A percentile compares a stretch with the other conserved stretches of the same genome.
These are phyloP conservation scores for Apamea monoglypha DNA, from an alignment of 2,888 invertebrate genomes.

Conservation along the genomic window DNA sequence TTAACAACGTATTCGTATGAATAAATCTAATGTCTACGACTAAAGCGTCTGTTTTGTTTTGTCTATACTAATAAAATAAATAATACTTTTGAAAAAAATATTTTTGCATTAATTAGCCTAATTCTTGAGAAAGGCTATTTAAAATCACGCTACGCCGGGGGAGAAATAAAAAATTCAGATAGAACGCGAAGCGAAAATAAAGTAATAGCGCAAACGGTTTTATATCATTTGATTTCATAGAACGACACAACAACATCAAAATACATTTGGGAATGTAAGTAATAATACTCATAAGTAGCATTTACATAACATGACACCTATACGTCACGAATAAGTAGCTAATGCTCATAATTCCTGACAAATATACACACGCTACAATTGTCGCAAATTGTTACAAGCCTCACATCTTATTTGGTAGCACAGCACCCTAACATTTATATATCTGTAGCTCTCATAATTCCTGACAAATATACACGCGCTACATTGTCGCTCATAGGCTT, in stretches of 20 bases:
- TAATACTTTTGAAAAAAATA: too few relatives aligned
- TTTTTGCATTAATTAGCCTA: neutral
- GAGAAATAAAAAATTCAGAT: neutral
- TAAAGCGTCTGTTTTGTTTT: neutral
- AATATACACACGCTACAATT: neutral
- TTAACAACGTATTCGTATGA: neutral
- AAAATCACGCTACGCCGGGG: neutral
- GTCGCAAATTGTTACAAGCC: neutral
- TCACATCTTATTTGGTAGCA: constrained; percentile 1
- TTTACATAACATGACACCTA: neutral
- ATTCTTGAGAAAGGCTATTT: neutral
- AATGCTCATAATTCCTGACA: neutral
- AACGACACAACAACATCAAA: neutral
- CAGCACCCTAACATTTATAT: neutral
- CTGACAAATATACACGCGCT: neutral
- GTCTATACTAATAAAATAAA: neutral
- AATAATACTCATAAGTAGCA: neutral
- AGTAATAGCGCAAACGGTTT: neutral
- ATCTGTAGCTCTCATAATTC: neutral
- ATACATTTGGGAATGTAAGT: neutral
- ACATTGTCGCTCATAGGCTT: neutral
- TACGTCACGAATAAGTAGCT: neutral
- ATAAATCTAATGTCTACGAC: too few relatives aligned
- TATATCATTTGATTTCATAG: neutral
- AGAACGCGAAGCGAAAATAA: neutral